Evolutionary conservation across 2,888 invertebrate genomes (phyloP).

Genomic region (Cheilosia urbana): DNA sequence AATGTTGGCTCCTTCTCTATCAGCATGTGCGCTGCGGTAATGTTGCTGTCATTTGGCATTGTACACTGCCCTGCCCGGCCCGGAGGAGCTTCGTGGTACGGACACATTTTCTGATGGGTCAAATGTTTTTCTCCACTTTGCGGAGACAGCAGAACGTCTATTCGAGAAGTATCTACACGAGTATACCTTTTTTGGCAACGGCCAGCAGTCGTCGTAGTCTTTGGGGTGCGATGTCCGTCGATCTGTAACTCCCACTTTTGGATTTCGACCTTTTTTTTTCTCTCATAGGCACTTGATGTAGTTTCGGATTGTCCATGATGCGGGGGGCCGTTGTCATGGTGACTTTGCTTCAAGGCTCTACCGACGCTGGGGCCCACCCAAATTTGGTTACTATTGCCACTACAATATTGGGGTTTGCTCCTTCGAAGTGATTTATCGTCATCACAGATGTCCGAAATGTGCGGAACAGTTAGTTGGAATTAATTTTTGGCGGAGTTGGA

Average conservation of each 20-base stretch:
- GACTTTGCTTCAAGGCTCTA: constrained; percentile 64
- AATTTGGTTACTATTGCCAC: constrained; percentile 73
- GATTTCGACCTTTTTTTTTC: constrained; percentile 52
- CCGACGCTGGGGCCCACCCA: constrained; percentile 59
- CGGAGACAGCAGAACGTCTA: constrained; percentile 73
- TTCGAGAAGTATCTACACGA: constrained; percentile 27
- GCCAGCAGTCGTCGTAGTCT: constrained; percentile 68
- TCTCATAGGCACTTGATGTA: constrained; percentile 62
- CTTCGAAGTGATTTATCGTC: constrained; percentile 71
- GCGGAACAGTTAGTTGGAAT: constrained; percentile 58
- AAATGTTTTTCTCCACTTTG: constrained; percentile 74
- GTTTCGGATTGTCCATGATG: constrained; percentile 52
- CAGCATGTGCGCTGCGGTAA: constrained; percentile 42
- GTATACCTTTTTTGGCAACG: constrained; percentile 65
- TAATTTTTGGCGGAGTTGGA: background rate
- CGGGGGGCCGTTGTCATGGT: constrained; percentile 24
- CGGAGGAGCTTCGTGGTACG: constrained; percentile 27
- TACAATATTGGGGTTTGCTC: constrained; percentile 72
- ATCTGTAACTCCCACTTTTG: constrained; percentile 72
- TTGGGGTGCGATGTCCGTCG: constrained; percentile 67
- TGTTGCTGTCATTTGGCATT: constrained; percentile 56
- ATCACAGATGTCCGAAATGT: constrained; percentile 74
- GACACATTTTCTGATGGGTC: constrained; percentile 66
- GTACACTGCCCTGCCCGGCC: constrained; percentile 45
- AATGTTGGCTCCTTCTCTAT: constrained; percentile 68